Base-by-base conservation (phyloP, 2,888 invertebrate species). In the Drosophila flavopinicola region DNA sequence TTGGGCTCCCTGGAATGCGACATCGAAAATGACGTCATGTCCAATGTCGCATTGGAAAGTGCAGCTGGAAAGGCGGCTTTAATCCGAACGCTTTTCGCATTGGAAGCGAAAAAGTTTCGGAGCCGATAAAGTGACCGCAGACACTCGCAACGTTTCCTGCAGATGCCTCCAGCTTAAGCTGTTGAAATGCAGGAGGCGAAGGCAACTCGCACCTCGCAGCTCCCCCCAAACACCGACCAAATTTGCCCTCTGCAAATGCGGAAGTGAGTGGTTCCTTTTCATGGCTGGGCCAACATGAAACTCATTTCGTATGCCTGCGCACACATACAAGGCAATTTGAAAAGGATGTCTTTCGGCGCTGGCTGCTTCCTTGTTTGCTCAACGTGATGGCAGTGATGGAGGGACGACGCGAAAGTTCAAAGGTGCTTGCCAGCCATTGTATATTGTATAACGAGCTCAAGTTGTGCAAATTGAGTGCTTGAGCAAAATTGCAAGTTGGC, bases 11-110 rank as follows among this genome's bases (percentile, higher is more conserved):
- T 51, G 59, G 51, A 54, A 68, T 78, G 79, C 74, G 71, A 74
- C 20, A 11, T 83, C 84, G 86, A 86, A 76, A 69, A 58, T 83
- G 83, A 86, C 83, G 83, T 83, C 83, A 83, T 86, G 52, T 41
- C n/a, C n/a, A n/a, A n/a, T 41, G 27, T 44, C 24, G 25, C 59
- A 47, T 17, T 65, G 53, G 65, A 58, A 77, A 72, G 29, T 85
- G 83, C 85, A 85, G 53, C 49, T 76, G 75, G 72, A 77, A 77
- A 83, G 65, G 48, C 80, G 84, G 77, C 75, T 42, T 56, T 58
- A 30, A 29, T 9, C 25, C 32, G 37, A 29, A 37, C 20, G 11
- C 7, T 30, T 59, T 78, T 61, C 58, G 53, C 51, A 68, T 42
- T 83, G 80, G 85, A 83, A 77, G 41, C 15, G 30, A 20, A 17